Evolutionary conservation across 2,888 invertebrate genomes (phyloP), one percentile per base, ranked within the genome.

Genomic region (Drosophila quinaria): DNA sequence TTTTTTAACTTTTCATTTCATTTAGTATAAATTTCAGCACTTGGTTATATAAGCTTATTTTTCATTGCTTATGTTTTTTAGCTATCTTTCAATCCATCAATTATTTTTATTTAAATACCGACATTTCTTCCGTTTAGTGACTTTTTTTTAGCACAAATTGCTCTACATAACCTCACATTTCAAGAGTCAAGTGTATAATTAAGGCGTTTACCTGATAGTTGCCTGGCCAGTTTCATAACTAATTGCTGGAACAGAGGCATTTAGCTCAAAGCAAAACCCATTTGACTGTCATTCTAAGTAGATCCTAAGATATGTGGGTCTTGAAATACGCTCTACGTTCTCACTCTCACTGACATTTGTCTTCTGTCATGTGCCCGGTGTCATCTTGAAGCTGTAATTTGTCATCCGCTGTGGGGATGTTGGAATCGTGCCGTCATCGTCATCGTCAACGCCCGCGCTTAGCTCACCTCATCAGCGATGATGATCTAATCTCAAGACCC

Each of bases 401-500:
- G 66, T 70, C 66, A 78, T 64, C 44, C 17, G 47, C 15, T 52
- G 29, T 22, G 33, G 42, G 35, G 31, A 41, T 59, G 42, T 52
- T 52, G 46, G 46, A 39, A 29, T 10, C 29, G 35, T 44, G 37
- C 29, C 25, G 58, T 72, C 81, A 66, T 56, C 64, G 60, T 56
- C 42, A 50, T 56, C 64, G 60, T 56, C 44, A 51, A 74, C 80
- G 78, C 80, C 83, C 80, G 70, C 86, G 80, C 80, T 80, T 77
- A 78, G 70, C 80, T 86, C 80, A 78, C 31, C 47, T 41, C 63
- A 29, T 11, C 37, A 22, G 19, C 33, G 71, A 82, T 82, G 71
- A 86, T 82, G 82, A 82, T 82, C 78, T 82, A 86, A 82, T 86
- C 80, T 54, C 29, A 41, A 44, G 80, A 66, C 41, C 49, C 35